phyloP scores from a whole-genome alignment of 2,113 vertebrate genomes.

The Mystacornis crossleyi region DNA sequence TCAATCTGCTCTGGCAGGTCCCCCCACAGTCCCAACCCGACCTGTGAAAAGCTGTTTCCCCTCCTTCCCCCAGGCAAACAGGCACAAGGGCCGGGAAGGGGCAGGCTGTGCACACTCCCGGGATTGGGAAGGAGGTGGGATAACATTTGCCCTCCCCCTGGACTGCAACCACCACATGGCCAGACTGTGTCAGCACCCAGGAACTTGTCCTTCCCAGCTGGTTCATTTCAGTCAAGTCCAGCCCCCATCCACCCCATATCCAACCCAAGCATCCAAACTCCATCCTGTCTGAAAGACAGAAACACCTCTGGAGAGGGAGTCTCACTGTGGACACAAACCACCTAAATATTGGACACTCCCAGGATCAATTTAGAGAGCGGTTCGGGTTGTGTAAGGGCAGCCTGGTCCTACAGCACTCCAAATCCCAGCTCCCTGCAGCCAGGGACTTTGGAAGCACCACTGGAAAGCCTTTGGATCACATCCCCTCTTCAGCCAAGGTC shows the following conservation, averaged over 20 bases:
- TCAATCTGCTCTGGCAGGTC: background rate
- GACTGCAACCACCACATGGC: background rate
- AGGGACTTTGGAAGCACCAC: background rate
- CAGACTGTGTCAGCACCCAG: background rate
- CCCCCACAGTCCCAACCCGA: background rate
- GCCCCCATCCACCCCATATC: background rate
- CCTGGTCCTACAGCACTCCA: background rate
- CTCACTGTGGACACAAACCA: background rate
- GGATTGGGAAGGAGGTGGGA: background rate
- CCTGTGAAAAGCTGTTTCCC: background rate
- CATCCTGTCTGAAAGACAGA: background rate
- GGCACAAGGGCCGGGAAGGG: background rate
- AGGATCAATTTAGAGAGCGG: background rate
- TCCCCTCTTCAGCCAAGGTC: background rate
- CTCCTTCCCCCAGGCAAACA: background rate
- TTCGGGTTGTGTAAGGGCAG: background rate
- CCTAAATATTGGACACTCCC: background rate
- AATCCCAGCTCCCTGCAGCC: background rate
- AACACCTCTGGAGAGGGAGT: background rate
- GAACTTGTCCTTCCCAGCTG: background rate
- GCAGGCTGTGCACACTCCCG: background rate
- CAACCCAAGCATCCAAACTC: background rate
- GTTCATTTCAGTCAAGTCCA: background rate
- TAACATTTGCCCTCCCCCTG: background rate
- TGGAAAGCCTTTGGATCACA: background rate